Evolutionary conservation across 2,888 invertebrate species (phyloP).

Genomic region (Microctonus hyperodae): DNA sequence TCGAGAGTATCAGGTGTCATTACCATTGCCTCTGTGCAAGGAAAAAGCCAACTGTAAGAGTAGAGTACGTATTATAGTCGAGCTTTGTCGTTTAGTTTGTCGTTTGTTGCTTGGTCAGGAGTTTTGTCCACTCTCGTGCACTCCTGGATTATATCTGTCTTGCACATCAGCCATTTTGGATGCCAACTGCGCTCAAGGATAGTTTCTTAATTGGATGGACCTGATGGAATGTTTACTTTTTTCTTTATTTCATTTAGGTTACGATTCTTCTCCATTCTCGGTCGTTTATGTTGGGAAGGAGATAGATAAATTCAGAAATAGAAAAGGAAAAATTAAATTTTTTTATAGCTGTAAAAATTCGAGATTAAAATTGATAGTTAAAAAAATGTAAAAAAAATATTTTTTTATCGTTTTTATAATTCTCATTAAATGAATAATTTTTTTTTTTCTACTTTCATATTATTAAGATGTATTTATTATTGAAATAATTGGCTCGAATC

Average conservation of each 20-base stretch:
- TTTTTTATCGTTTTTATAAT: too few relatives aligned
- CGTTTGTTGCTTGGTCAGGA: background rate
- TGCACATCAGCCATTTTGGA: slow-evolving; percentile 4
- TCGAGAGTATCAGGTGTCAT: slow-evolving; percentile 57
- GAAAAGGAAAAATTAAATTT: too few relatives aligned
- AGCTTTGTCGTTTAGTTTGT: background rate
- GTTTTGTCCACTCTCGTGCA: background rate
- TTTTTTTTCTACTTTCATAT: too few relatives aligned
- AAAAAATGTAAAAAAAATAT: too few relatives aligned
- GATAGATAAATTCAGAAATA: too few relatives aligned
- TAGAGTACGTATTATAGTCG: background rate
- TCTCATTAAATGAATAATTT: too few relatives aligned
- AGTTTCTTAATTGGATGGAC: slow-evolving; percentile 2
- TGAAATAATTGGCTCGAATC: too few relatives aligned
- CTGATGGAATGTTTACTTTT: background rate
- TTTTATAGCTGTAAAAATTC: too few relatives aligned
- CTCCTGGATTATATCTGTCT: background rate
- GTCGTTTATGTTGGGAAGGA: too few relatives aligned
- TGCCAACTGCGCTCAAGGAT: background rate
- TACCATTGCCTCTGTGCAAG: slow-evolving; percentile 45
- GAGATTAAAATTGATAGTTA: too few relatives aligned
- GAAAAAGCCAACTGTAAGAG: slow-evolving; percentile 17
- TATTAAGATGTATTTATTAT: too few relatives aligned
- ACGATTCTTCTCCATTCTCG: too few relatives aligned
- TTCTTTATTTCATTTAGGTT: background rate